Conservation (phyloP, 2,113 vertebrate species). For the Python bivittatus region DNA sequence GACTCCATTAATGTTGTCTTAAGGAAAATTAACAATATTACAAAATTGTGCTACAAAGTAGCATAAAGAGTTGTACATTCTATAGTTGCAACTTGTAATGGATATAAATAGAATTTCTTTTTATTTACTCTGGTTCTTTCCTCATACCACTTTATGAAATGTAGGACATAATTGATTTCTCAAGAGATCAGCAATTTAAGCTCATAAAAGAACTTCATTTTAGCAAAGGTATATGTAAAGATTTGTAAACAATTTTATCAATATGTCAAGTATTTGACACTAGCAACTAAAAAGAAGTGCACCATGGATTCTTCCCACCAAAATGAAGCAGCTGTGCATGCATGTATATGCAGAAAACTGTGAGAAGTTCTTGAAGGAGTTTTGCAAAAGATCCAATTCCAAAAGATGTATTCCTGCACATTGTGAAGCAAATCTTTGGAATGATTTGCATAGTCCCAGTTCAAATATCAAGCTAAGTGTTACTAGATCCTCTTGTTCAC, state of each 20-base stretch:
- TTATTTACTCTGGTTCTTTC: slow-evolving; percentile 40
- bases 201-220: neutral
- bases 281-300: no score
- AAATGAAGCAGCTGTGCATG: no score
- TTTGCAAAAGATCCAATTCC: no score
- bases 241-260: neutral
- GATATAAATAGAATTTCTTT: neutral
- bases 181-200: slow-evolving; percentile 28
- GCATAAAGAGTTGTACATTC: slow-evolving; percentile 22
- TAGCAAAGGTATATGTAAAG: neutral
- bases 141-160: slow-evolving; percentile 15
- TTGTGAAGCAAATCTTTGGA: no score
- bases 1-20: no score
- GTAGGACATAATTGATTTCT: neutral
- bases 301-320: no score
- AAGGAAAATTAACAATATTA: no score
- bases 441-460: no score
- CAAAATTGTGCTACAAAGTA: slow-evolving; percentile 37
- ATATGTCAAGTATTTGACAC: neutral
- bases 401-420: no score
- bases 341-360: neutral
- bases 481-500: no score
- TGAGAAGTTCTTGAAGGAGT: no score
- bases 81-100: neutral
- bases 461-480: no score